Conservation (phyloP, 2,888 invertebrate species). For the Plutella xylostella region DNA sequence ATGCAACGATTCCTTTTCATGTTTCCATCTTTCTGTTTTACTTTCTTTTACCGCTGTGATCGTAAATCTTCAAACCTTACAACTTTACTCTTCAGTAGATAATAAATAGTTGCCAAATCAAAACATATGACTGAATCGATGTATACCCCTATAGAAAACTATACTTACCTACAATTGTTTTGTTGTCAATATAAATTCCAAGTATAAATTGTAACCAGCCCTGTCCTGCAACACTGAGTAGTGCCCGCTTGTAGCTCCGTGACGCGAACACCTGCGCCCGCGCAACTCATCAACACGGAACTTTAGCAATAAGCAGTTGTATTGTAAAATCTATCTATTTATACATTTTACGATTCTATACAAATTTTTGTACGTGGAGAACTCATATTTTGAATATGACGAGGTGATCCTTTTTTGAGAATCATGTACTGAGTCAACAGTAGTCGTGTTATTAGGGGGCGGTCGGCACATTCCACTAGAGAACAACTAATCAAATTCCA, state of each 20-base stretch:
- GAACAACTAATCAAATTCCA: constrained; percentile 61
- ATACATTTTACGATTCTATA: constrained; percentile 69
- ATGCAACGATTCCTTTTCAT: constrained; percentile 3
- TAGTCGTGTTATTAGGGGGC: constrained; percentile 65
- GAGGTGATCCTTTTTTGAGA: constrained; percentile 67
- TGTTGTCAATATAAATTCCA: not conserved
- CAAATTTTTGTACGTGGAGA: constrained; percentile 64
- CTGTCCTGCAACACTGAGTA: not conserved
- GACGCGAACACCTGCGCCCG: constrained; percentile 7
- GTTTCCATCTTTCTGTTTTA: too few relatives aligned
- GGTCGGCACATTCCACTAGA: constrained; percentile 69
- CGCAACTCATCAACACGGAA: constrained; percentile 35
- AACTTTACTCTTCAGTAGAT: constrained; percentile 1
- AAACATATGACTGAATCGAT: constrained; percentile 53
- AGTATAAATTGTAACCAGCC: not conserved
- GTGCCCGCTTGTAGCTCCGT: not conserved
- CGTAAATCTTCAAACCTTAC: not conserved
- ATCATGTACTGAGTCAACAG: constrained; percentile 64
- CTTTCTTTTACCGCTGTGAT: too few relatives aligned
- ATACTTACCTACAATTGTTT: too few relatives aligned
- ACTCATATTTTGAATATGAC: constrained; percentile 56
- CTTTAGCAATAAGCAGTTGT: constrained; percentile 68
- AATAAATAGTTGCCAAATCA: constrained; percentile 52
- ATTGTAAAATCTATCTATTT: constrained; percentile 68
- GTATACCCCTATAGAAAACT: constrained; percentile 35